These are phyloP conservation scores for Hormaphis cornu DNA, from an alignment of 1,140 invertebrate genomes.

Conservation along the genomic window DNA sequence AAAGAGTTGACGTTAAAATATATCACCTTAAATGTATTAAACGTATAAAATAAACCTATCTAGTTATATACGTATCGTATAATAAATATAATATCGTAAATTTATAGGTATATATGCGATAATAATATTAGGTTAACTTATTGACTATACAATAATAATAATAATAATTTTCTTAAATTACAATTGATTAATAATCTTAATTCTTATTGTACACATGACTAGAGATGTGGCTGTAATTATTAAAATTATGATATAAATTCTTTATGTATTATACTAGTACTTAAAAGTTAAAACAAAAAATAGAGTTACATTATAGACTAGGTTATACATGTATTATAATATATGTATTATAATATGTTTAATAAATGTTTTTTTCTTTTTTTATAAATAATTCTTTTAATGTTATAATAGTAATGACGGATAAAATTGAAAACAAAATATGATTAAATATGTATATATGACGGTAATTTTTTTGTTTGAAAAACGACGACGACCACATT, in stretches of 20 bases:
- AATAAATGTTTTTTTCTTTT: no score
- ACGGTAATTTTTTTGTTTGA: no score
- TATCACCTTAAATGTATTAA: constrained; percentile 26
- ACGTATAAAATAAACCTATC: constrained; percentile 32
- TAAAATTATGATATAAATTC: constrained; percentile 32
- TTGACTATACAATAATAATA: constrained; percentile 20
- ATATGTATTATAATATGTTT: no score
- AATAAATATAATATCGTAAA: constrained; percentile 2
- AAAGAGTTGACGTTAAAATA: constrained; percentile 25
- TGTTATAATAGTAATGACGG: neutral
- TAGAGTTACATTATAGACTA: constrained; percentile 28
- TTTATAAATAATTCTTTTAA: constrained; percentile 4
- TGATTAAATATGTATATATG: no score
- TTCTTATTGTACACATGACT: constrained; percentile 30
- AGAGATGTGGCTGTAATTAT: constrained; percentile 21
- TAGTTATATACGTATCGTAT: neutral
- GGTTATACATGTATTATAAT: constrained; percentile 5
- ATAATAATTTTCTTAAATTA: constrained; percentile 18
- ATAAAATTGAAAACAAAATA: constrained; percentile 21
- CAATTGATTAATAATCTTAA: constrained; percentile 27
- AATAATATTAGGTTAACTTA: constrained; percentile 15
- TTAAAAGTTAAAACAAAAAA: constrained; percentile 23
- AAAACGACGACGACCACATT: no score
- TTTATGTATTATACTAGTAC: constrained; percentile 28
- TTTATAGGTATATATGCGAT: constrained; percentile 4